A percentile compares a stretch with the other conserved stretches of the same genome.
These are phyloP conservation scores for Hylaea fasciaria DNA, from an alignment of 2,888 invertebrate species.

Conservation along the genomic window DNA sequence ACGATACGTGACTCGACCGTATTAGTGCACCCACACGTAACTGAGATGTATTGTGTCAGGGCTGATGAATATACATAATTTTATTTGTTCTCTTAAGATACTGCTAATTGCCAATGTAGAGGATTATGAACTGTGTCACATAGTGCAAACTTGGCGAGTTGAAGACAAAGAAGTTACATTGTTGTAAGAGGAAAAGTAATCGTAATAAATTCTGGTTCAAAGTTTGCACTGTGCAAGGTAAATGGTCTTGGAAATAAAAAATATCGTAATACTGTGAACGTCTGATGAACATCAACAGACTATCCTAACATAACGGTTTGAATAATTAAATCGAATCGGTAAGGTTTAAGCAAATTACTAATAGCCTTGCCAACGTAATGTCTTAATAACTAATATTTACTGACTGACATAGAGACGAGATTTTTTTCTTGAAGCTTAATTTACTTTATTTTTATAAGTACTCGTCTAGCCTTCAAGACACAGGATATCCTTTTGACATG, in stretches of 20 bases:
- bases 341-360: constrained; percentile 1
- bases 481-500: constrained; percentile 38
- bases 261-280: not conserved
- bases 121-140: constrained; percentile 8
- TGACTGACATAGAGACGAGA: constrained; percentile 7
- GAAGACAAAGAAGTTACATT: constrained; percentile 3
- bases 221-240: not conserved
- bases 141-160: not conserved
- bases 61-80: constrained; percentile 49
- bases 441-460: constrained; percentile 23
- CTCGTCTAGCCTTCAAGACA: constrained; percentile 30
- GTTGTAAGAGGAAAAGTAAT: not conserved
- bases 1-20: constrained; percentile 46
- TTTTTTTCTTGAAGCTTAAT: constrained; percentile 13
- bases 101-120: constrained; percentile 5
- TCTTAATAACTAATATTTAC: constrained; percentile 25
- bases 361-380: constrained; percentile 16
- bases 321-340: not conserved
- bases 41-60: constrained; percentile 65
- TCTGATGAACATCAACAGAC: not conserved
- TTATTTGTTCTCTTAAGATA: constrained; percentile 4
- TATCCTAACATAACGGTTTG: not conserved
- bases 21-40: constrained; percentile 56
- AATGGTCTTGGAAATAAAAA: not conserved
- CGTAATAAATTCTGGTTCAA: too few species aligned